Evolutionary conservation across 2,113 vertebrate genomes (phyloP), one percentile per base, ranked within the genome.

Genomic region (Limanda limanda): DNA sequence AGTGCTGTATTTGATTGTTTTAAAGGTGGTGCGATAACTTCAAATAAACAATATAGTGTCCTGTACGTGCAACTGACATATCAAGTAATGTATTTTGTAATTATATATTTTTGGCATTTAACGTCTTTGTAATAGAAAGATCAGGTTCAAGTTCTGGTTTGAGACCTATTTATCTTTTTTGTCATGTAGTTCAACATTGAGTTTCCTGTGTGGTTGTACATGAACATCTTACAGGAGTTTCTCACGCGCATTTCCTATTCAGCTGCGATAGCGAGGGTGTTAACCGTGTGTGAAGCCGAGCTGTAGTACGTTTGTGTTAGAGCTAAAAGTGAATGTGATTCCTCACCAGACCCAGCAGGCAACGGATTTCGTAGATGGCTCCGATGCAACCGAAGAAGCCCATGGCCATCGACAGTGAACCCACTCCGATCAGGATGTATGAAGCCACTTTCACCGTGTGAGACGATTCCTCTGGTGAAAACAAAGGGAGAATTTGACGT

Each of bases 361-460:
- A 98, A 20, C 96, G 95, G 57, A 97, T 90, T 86, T 98, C 97
- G 0, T 96, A 97, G 87, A 98, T 95, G 0, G 96, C 96, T 11
- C 97, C 97, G 0, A 98, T 59, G 80, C 97, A 98, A 68, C 97
- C 97, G 40, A 98, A 94, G 94, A 98, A 96, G 10, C 97, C 96
- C 96, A 98, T 96, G 83, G 96, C 79, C 95, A 98, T 96, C 10
- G 97, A 96, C 65, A 97, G 68, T 0, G 93, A 87, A 0, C 97
- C 97, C 35, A 98, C 95, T 2, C 83, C 87, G 0, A 96, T 94
- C 71, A 97, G 92, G 87, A 97, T 51, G 20, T 96, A 97, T 1
- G 96, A 95, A 0, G 93, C 95, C 72, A 92, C 89, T 68, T 92
- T 96, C 81, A 98, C 82, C 0, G 94, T 94, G 23, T 86, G 64